Evolutionary conservation across 92 coral and sea anemone genomes (phyloP).

Genomic region (Epizoanthus rinbou): DNA sequence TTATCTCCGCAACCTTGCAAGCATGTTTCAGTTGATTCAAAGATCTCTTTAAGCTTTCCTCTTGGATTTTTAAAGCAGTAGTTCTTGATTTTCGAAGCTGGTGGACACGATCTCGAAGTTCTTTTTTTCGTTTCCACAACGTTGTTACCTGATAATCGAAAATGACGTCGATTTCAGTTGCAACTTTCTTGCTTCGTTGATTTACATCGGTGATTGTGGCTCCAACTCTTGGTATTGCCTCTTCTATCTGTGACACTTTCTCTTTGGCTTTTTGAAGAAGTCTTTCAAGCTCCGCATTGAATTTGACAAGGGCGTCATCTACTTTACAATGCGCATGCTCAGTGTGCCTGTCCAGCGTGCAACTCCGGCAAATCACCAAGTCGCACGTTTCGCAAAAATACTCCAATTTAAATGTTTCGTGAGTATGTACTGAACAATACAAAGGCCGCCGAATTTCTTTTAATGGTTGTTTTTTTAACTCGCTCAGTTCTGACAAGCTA

Average conservation of each 20-base stretch:
- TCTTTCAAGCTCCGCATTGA: constrained; percentile 34
- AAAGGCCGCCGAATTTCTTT: constrained; percentile 63
- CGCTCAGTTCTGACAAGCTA: constrained; percentile 31
- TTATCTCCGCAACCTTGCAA: constrained; percentile 60
- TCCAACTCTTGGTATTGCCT: constrained; percentile 50
- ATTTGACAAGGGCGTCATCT: constrained; percentile 59
- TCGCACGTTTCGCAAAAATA: constrained; percentile 61
- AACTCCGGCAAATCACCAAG: constrained; percentile 53
- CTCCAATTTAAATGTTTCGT: constrained; percentile 39
- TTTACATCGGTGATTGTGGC: constrained; percentile 39
- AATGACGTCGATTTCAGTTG: constrained; percentile 60
- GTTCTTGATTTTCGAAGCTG: constrained; percentile 54
- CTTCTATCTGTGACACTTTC: constrained; percentile 46
- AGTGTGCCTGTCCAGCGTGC: constrained; percentile 40
- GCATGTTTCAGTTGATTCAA: constrained; percentile 55
- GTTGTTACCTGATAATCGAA: constrained; percentile 64
- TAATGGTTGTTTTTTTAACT: constrained; percentile 61
- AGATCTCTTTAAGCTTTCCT: constrained; percentile 53
- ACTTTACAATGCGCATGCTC: constrained; percentile 49
- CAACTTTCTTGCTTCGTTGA: constrained; percentile 46
- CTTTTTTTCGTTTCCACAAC: constrained; percentile 61
- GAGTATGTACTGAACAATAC: constrained; percentile 47
- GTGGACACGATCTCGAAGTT: constrained; percentile 55
- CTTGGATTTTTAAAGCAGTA: constrained; percentile 49
- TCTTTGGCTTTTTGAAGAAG: constrained; percentile 56